Conservation (phyloP, 1,140 invertebrate species). For the Drosophila ficusphila region DNA sequence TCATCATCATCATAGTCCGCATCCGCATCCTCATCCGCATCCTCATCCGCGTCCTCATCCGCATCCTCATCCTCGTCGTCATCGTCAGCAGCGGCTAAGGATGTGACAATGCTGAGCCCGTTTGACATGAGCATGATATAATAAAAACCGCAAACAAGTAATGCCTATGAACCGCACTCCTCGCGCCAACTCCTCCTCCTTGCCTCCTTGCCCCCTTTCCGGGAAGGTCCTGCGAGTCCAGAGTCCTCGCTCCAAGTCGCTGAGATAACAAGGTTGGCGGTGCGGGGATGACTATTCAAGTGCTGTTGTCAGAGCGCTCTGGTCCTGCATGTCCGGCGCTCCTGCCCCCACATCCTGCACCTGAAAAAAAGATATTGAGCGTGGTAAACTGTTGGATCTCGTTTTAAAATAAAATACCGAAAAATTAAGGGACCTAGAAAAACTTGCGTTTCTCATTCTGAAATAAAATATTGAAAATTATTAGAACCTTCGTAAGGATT, state of each 20-base stretch:
- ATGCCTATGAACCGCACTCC: conserved; percentile 43
- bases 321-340: conserved; percentile 4
- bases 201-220: too few species aligned
- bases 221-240: too few species aligned
- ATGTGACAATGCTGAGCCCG: conserved; percentile 77
- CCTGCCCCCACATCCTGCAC: background rate
- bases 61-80: conserved; percentile 4
- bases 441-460: too few species aligned
- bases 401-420: too few species aligned
- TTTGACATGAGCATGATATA: conserved; percentile 79
- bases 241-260: conserved; percentile 16
- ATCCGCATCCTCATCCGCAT: conserved; percentile 1
- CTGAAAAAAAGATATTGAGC: background rate
- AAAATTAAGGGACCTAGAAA: too few species aligned
- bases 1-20: conserved; percentile 10
- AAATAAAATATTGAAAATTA: too few species aligned
- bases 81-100: conserved; percentile 36
- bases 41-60: too few species aligned
- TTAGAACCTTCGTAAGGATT: too few species aligned
- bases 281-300: conserved; percentile 41
- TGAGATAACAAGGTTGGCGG: conserved; percentile 13
- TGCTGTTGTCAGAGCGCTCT: conserved; percentile 31
- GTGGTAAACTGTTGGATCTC: background rate
- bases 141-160: conserved; percentile 80
- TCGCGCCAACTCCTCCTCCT: background rate